phyloP scores from a whole-genome alignment of 2,888 invertebrate genomes.

The Polia nebulosa region DNA sequence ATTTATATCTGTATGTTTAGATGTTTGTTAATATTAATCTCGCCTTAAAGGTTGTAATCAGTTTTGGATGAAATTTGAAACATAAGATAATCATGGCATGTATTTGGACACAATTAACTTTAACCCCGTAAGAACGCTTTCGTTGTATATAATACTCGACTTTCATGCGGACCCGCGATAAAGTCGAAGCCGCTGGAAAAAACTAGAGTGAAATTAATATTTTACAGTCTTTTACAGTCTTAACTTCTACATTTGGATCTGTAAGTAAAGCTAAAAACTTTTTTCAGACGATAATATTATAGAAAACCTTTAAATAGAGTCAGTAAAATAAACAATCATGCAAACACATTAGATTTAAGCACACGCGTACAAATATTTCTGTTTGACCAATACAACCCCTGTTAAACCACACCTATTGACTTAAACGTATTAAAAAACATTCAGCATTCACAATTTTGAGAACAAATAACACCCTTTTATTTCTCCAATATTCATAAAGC shows the following conservation, averaged over 20 bases:
- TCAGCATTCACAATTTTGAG: slow-evolving; percentile 37
- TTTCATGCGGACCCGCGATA: neutral
- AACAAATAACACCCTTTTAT: slow-evolving; percentile 55
- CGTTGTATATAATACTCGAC: neutral
- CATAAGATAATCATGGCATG: neutral
- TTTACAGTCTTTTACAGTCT: too few species aligned
- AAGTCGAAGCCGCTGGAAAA: neutral
- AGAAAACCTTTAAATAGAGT: neutral
- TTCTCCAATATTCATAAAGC: slow-evolving; percentile 61
- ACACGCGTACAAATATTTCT: slow-evolving; percentile 12
- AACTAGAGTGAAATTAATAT: neutral
- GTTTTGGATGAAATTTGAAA: neutral
- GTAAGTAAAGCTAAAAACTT: too few species aligned
- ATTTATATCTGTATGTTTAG: neutral
- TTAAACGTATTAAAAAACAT: slow-evolving; percentile 34
- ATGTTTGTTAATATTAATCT: neutral
- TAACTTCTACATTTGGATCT: too few species aligned
- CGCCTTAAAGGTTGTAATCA: neutral
- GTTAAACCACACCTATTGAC: slow-evolving; percentile 31
- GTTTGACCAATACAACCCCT: slow-evolving; percentile 25
- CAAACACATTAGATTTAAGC: slow-evolving; percentile 23
- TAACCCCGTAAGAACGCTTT: neutral
- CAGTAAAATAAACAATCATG: neutral
- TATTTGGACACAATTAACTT: neutral
- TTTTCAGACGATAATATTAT: neutral